A percentile compares a stretch with the other conserved stretches of the same genome.
phyloP scores from a whole-genome alignment of 2,797 vertebrate species.

The Smutsia gigantea region DNA sequence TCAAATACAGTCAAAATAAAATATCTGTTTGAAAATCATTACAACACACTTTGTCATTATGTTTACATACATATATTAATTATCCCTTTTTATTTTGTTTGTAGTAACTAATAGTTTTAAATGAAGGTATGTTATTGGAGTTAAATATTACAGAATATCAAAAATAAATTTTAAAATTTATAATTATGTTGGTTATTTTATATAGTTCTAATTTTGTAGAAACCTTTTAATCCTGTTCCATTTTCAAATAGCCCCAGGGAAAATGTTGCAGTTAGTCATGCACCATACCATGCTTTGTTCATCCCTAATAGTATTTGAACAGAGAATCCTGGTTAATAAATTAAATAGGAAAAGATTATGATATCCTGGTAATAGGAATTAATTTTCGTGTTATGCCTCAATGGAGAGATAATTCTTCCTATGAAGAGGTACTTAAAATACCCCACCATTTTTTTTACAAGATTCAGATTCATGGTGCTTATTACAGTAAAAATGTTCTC shows the following conservation, averaged over 20 bases:
- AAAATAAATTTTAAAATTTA: not conserved
- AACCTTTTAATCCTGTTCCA: not conserved
- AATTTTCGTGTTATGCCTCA: conserved; percentile 47
- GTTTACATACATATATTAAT: not conserved
- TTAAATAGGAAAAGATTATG: conserved; percentile 16
- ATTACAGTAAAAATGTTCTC: not conserved
- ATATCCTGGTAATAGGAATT: conserved; percentile 21
- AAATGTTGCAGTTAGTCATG: not conserved
- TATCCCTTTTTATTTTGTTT: not conserved
- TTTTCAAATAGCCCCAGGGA: conserved; percentile 17
- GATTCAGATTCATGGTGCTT: not conserved
- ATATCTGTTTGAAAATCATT: not conserved
- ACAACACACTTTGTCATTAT: not conserved
- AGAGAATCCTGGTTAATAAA: conserved; percentile 27
- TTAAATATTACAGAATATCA: not conserved
- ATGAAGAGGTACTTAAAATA: conserved; percentile 1
- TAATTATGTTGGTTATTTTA: not conserved
- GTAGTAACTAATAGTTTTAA: not conserved
- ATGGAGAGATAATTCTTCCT: not conserved
- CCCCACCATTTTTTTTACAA: not conserved
- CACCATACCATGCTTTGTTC: not conserved
- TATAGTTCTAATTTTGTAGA: not conserved
- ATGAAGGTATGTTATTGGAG: not conserved
- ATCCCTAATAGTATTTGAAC: not conserved
- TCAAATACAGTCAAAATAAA: not conserved